These are phyloP conservation scores for Epizoanthus scotinus DNA, from an alignment of 92 coral and sea anemone species.

Conservation along the genomic window DNA sequence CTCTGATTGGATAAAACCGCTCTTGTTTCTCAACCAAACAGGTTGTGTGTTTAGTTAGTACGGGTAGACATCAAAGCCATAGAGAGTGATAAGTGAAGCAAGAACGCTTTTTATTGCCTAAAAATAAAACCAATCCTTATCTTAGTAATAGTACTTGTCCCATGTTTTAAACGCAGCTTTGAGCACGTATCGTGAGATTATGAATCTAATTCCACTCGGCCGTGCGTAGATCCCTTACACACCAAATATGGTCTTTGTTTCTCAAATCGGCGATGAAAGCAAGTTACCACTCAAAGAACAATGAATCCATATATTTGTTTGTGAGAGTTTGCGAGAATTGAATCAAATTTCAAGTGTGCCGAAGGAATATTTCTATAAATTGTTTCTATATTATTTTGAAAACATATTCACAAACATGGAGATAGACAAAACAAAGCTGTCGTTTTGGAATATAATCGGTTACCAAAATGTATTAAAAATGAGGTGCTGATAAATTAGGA, in stretches of 20 bases:
- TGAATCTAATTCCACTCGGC: not conserved
- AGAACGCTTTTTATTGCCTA: not conserved
- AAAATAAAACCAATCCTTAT: not conserved
- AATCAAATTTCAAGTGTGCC: constrained; percentile 11
- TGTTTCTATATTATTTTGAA: not conserved
- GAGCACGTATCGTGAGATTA: not conserved
- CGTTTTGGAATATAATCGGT: constrained; percentile 13
- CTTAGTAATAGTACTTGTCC: constrained; percentile 1
- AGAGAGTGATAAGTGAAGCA: not conserved
- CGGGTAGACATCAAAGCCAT: constrained; percentile 5
- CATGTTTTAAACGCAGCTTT: not conserved
- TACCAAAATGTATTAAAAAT: constrained; percentile 1
- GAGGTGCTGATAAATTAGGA: constrained; percentile 8
- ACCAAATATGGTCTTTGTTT: not conserved
- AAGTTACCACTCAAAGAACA: not conserved
- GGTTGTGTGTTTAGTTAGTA: constrained; percentile 16
- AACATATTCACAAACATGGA: not conserved
- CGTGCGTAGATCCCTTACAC: too few species aligned
- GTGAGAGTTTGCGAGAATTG: not conserved
- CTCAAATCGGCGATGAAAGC: not conserved
- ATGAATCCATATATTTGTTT: not conserved
- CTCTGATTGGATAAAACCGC: constrained; percentile 13
- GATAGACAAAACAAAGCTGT: constrained; percentile 3
- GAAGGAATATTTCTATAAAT: constrained; percentile 4
- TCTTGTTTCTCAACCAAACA: constrained; percentile 36